Conservation (phyloP, 2,797 vertebrate species). For the Sebastes oblongus region DNA sequence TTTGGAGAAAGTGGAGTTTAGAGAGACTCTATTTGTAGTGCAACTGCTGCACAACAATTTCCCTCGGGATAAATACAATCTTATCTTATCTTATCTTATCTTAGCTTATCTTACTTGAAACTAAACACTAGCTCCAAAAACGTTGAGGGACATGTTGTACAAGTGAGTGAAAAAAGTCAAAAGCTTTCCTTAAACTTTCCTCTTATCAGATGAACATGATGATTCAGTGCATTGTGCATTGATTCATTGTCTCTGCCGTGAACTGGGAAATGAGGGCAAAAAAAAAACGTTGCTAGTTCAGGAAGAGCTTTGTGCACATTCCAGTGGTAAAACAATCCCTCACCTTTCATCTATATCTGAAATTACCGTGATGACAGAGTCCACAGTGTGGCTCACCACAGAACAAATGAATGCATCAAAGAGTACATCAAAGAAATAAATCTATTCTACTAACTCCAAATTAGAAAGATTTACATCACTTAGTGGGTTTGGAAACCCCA, state of each 20-base stretch:
- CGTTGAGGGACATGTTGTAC: neutral
- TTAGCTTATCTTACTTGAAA: neutral
- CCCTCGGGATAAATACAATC: neutral
- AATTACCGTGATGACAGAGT: neutral
- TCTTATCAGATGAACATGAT: neutral
- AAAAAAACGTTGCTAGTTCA: neutral
- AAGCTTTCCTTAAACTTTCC: neutral
- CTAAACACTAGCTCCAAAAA: too few relatives aligned
- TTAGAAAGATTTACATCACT: neutral
- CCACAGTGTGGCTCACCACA: neutral
- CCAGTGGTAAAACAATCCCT: neutral
- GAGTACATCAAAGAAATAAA: neutral
- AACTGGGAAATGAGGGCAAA: slow-evolving; percentile 30
- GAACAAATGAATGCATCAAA: neutral
- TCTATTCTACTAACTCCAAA: neutral
- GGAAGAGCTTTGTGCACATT: slow-evolving; percentile 4
- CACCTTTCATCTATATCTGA: neutral
- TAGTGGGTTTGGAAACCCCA: neutral
- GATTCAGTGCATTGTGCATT: too few relatives aligned
- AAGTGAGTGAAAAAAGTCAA: neutral
- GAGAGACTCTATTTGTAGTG: neutral
- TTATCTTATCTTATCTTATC: neutral
- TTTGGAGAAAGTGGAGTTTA: neutral
- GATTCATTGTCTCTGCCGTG: slow-evolving; percentile 3
- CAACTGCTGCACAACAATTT: neutral